Conservation (phyloP, 2,797 vertebrate genomes). For the Coregonus suidteri region DNA sequence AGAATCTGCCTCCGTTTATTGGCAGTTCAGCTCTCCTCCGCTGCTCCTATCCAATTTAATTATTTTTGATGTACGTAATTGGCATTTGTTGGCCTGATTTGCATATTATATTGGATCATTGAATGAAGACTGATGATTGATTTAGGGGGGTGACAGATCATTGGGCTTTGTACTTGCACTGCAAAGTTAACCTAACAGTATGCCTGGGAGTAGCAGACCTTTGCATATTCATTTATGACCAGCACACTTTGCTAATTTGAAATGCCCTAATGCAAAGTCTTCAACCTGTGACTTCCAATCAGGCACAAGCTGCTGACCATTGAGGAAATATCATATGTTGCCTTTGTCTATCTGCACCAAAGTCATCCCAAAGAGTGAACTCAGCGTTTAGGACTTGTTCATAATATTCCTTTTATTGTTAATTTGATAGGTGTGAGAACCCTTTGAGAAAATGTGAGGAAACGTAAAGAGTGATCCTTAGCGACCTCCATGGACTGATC, state of each 20-base stretch:
- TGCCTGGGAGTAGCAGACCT: constrained; percentile 69
- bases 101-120: constrained; percentile 92
- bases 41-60: constrained; percentile 80
- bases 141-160: constrained; percentile 81
- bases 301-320: constrained; percentile 34
- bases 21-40: constrained; percentile 66
- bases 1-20: constrained; percentile 70
- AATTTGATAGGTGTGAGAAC: constrained; percentile 36
- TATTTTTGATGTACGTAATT: constrained; percentile 87
- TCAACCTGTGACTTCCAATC: constrained; percentile 28
- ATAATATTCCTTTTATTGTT: constrained; percentile 61
- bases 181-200: constrained; percentile 40
- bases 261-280: constrained; percentile 48
- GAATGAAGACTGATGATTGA: constrained; percentile 84
- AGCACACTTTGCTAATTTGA: constrained; percentile 64
- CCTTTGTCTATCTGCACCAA: background rate
- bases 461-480: constrained; percentile 20
- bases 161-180: constrained; percentile 64
- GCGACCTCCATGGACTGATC: constrained; percentile 57
- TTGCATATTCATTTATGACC: constrained; percentile 69
- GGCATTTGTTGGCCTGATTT: constrained; percentile 81
- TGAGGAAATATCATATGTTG: background rate
- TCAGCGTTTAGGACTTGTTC: constrained; percentile 30
- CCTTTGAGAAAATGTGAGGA: constrained; percentile 9
- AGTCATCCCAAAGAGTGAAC: background rate